These are phyloP conservation scores for Notiomystis cincta DNA, from an alignment of 2,113 vertebrate genomes.

Conservation along the genomic window DNA sequence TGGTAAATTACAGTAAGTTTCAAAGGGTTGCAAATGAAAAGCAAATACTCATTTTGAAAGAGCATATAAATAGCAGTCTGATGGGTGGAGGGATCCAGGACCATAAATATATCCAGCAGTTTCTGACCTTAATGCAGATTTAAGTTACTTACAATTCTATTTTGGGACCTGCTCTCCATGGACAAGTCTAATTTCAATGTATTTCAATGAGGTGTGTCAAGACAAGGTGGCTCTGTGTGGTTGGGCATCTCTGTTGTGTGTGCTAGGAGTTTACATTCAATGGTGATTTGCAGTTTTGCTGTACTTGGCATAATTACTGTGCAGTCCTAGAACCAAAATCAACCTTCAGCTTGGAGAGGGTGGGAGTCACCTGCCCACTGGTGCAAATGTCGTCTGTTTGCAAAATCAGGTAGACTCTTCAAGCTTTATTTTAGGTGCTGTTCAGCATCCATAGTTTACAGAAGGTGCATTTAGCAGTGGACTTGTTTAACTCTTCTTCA, in stretches of 20 bases:
- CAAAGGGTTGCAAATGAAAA: background rate
- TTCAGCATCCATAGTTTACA: background rate
- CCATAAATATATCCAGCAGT: background rate
- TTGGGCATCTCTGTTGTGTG: background rate
- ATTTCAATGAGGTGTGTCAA: background rate
- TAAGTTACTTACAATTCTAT: background rate
- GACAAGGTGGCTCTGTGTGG: background rate
- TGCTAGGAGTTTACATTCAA: background rate
- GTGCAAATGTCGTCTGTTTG: background rate
- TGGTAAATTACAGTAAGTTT: background rate
- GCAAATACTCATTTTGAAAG: background rate
- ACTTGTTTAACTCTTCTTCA: background rate
- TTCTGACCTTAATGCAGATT: background rate
- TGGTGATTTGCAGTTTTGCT: background rate
- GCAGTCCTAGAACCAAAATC: background rate
- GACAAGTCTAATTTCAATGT: background rate
- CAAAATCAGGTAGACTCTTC: background rate
- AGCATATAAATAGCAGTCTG: background rate
- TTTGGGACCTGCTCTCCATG: background rate
- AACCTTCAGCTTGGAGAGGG: background rate
- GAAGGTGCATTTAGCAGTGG: background rate
- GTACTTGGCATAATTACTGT: background rate
- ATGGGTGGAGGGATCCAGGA: background rate
- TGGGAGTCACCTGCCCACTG: background rate
- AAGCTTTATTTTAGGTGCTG: background rate